Base-by-base conservation (phyloP, 2,113 vertebrate genomes). In the Eolophus roseicapilla region DNA sequence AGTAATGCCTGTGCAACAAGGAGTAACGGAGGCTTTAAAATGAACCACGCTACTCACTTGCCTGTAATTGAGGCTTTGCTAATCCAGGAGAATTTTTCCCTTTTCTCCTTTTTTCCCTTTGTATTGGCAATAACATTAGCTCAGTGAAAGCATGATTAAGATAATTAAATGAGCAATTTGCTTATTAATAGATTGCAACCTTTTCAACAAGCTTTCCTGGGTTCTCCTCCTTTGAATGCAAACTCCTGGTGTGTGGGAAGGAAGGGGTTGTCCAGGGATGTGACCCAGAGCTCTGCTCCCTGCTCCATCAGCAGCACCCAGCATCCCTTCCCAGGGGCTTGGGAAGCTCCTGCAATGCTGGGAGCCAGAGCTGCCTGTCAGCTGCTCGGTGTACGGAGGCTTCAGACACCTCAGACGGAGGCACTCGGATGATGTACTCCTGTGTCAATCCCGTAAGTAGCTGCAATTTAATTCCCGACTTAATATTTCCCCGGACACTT, bases 161-260 rank as follows among this genome's bases (percentile, higher is more conserved):
- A 17, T 55, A 94, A 95, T 79, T 93, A 95, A 94, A 62, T n/a
- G 75, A 93, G 82, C 70, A 82, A 79, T 82, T 95, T 85, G 10
- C 87, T 93, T 73, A 90, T 94, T 93, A 92, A 91, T 63, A 82
- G 74, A 88, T 76, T 85, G 79, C 75, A 85, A 73, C 70, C 39
- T 73, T 96, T 93, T 65, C 82, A 43, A 23, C 29, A 29, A 67
- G 64, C 47, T 59, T 89, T 59, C 41, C 73, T 8, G 64, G 19
- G 17, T 59, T 74, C 49, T n/a, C 50, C 59, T 60, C 20, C 37
- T 83, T 10, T 6, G 29, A 65, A 39, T 0, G 4, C 39, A 39
- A 78, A 29, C n/a, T 86, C 35, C 67, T 46, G 0, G 0, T 5
- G 29, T 53, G 33, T 27, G 29, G 37, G 60, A 15, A 60, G n/a